Evolutionary conservation across 2,797 vertebrate genomes (phyloP).

Genomic region (Typhlichthys subterraneus): DNA sequence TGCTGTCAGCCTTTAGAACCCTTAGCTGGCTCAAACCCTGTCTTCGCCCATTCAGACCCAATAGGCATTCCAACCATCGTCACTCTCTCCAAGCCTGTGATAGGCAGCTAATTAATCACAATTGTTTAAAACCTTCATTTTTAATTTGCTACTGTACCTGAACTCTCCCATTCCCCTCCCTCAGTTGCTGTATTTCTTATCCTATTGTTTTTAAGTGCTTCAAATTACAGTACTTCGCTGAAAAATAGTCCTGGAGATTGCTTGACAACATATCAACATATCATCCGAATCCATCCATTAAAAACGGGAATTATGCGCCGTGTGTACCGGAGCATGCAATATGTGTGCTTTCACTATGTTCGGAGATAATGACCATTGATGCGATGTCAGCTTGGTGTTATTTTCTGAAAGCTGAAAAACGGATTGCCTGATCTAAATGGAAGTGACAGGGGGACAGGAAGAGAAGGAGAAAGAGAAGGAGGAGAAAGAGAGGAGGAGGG

Average conservation of each 20-base stretch:
- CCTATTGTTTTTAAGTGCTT: no score
- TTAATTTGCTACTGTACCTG: conserved; percentile 3
- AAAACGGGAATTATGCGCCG: neutral
- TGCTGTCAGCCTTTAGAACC: conserved; percentile 42
- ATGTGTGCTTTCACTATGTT: conserved; percentile 1
- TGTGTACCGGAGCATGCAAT: neutral
- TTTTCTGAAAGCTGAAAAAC: conserved; percentile 49
- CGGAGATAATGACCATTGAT: conserved; percentile 42
- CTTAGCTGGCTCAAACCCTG: conserved; percentile 39
- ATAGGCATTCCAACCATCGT: conserved; percentile 58
- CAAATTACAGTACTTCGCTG: no score
- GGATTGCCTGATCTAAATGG: conserved; percentile 53
- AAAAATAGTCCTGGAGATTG: neutral
- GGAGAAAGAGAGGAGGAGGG: conserved; percentile 29
- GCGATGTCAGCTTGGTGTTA: conserved; percentile 30
- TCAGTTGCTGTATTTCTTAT: conserved; percentile 11
- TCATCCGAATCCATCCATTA: neutral
- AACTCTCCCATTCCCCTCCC: conserved; percentile 13
- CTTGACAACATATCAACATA: neutral
- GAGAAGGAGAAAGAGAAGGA: neutral
- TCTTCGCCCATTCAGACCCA: conserved; percentile 49
- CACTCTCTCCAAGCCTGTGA: conserved; percentile 44
- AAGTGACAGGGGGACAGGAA: conserved; percentile 43
- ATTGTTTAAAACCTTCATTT: conserved; percentile 34
- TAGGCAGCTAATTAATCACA: conserved; percentile 70